Evolutionary conservation across 2,888 invertebrate species (phyloP).

Genomic region (Pocota personata): DNA sequence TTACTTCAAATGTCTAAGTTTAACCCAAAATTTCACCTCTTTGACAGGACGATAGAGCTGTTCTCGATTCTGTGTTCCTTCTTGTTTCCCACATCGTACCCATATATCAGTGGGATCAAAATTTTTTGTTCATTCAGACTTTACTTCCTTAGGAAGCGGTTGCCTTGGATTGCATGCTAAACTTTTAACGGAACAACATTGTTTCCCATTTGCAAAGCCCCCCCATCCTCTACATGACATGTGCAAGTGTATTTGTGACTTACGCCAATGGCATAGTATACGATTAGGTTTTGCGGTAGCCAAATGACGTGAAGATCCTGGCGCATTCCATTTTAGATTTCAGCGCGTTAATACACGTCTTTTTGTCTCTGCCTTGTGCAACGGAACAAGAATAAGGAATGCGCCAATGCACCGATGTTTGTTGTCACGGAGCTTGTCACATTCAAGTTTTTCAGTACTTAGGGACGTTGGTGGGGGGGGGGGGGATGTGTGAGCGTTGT

Average conservation of each 20-base stretch:
- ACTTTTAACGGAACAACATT: constrained; percentile 15
- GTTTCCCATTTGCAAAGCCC: constrained; percentile 9
- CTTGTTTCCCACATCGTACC: background rate
- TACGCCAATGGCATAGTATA: background rate
- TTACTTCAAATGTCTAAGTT: no score
- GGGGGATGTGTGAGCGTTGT: background rate
- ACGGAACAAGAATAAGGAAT: constrained; percentile 26
- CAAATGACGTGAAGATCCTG: constrained; percentile 48
- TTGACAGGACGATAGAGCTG: no score
- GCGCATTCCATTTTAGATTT: constrained; percentile 25
- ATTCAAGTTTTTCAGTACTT: constrained; percentile 1
- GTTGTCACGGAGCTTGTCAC: constrained; percentile 59
- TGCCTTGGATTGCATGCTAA: background rate
- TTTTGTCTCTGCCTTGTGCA: constrained; percentile 5
- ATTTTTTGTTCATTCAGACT: background rate
- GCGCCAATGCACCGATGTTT: constrained; percentile 52
- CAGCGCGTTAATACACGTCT: constrained; percentile 38
- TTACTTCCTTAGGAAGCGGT: background rate
- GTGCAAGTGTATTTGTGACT: background rate
- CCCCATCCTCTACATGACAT: background rate
- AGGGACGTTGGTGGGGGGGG: background rate
- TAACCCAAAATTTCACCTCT: no score
- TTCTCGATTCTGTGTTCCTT: background rate
- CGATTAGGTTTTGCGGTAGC: constrained; percentile 13
- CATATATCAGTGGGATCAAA: background rate